Base-by-base conservation (phyloP, 37 sponge, comb jelly and placozoan species). In the Petrosia ficiformis region DNA sequence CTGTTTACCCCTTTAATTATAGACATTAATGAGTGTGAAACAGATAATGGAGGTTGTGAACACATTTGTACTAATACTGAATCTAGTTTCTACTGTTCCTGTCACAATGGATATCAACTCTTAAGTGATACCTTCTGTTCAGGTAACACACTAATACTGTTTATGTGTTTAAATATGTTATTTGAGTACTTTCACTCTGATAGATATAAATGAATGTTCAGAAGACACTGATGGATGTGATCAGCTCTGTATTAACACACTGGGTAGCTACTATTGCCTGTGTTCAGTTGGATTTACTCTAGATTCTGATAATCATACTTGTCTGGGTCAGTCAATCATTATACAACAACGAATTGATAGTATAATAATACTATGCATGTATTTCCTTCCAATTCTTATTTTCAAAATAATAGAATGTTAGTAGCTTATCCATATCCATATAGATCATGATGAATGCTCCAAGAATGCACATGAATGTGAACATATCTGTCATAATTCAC, bases 41-140 rank as follows among this genome's bases (percentile, higher is more conserved):
- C n/a, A n/a, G n/a, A n/a, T n/a, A n/a, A n/a, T n/a, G n/a, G n/a
- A n/a, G n/a, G n/a, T n/a, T n/a, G n/a, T 16, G 16, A 48, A 10
- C 54, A 48, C 14, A 10, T 48, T 16, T 85, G 86, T 78, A 68
- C 43, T 54, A 85, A 85, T 39, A 79, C 86, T 56, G 67, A 42
- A 42, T 79, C 80, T 26, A 70, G 66, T 57, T 78, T 67, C 54
- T 1, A 43, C 0, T 85, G 86, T 35, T 59, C 59, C 19, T 85
- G 86, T 74, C 31, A 57, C 61, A 31, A 58, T 56, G 86, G 80
- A 22, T 85, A 78, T 38, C 26, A 48, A 16, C 65, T 57, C 74
- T 73, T 57, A 58, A 71, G 68, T 70, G 79, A 42, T 44, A 70
- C 64, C 44, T 71, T 71, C 71, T 59, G 54, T 10, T 48, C 16